Base-by-base conservation (phyloP, 2,797 vertebrate species). In the Melopsittacus undulatus region DNA sequence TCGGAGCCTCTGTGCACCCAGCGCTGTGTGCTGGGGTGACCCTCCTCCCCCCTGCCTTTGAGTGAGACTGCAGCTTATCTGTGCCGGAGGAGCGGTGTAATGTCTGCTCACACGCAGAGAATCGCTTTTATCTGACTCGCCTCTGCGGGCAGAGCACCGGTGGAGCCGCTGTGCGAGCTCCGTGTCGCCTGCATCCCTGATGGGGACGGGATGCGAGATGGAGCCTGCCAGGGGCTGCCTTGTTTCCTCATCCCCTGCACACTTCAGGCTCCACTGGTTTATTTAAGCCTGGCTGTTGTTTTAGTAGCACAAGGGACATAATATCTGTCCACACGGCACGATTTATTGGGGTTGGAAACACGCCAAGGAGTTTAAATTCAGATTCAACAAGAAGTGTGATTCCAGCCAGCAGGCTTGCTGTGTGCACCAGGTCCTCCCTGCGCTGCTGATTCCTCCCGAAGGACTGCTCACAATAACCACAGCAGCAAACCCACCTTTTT, bases 291-390 rank as follows among this genome's bases (percentile, higher is more conserved):
- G 29, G 45, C 73, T 61, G 73, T 80, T 92, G 85, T 68, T 90
- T 94, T 61, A 63, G 85, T 27, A 82, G 74, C 83, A 40, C 40
- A 17, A 43, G 80, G 87, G 67, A 79, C 63, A 48, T 12, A 6
- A 70, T 86, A 86, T 83, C 94, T 88, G 85, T 91, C 89, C n/a
- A 10, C 70, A 36, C 5, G 12, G 80, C 69, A 27, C 0, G 13
- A 56, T 93, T 69, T 94, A 67, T 13, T 38, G 77, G 79, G 56
- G 56, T 3, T 87, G 95, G 95, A 79, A 48, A 62, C 10, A 1
- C 0, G 67, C 94, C 95, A 82, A 9, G 13, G 80, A 79, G 89
- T 87, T 90, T 82, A 83, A 90, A 94, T 95, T 90, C 69, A 48
- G 92, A 82, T 66, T 57, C 66, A 40, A 49, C 75, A 23, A 22